phyloP scores from a whole-genome alignment of 1,140 invertebrate species.

The Diuraphis noxia region DNA sequence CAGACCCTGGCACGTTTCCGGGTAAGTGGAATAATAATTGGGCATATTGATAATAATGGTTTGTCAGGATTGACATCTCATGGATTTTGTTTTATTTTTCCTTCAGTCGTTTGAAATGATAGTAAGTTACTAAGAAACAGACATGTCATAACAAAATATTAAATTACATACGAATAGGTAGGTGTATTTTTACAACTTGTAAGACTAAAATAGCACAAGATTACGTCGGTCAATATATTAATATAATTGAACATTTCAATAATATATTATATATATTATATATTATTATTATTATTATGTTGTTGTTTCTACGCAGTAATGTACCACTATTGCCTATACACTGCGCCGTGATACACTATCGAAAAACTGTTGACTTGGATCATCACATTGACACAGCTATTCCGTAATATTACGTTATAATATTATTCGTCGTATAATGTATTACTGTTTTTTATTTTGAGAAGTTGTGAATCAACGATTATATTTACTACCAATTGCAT shows the following conservation, averaged over 20 bases:
- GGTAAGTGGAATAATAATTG: neutral
- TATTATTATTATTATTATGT: no score
- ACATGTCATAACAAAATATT: neutral
- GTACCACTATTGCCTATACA: neutral
- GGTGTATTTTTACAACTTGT: neutral
- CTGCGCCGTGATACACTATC: neutral
- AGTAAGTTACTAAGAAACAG: neutral
- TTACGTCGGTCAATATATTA: neutral
- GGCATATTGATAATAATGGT: neutral
- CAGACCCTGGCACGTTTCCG: neutral
- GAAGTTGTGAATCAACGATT: neutral
- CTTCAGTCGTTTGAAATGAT: neutral
- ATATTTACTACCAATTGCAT: neutral
- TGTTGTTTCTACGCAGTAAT: neutral
- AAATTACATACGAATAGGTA: no score
- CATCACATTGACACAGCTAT: neutral
- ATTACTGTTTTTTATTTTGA: neutral
- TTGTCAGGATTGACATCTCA: neutral
- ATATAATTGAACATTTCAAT: neutral
- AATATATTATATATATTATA: no score
- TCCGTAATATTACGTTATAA: neutral
- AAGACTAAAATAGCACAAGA: neutral
- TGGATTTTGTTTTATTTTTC: neutral
- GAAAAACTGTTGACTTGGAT: neutral
- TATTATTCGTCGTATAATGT: neutral